These are phyloP conservation scores for Aphelinus certus DNA, from an alignment of 1,140 invertebrate genomes.

Conservation along the genomic window DNA sequence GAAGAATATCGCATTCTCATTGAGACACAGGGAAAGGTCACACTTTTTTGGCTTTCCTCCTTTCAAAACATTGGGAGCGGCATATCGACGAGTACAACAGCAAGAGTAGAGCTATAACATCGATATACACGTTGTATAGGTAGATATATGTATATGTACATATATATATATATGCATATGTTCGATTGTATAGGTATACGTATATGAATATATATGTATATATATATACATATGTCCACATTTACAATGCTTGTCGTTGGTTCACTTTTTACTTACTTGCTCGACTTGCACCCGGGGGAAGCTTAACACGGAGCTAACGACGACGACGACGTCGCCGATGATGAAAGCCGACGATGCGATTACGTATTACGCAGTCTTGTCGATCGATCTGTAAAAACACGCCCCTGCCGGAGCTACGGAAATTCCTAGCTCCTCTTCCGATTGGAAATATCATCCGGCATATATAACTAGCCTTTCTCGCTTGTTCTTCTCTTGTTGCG, in stretches of 20 bases:
- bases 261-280: constrained; percentile 25
- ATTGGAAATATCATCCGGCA: no score
- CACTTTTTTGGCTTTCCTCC: neutral
- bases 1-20: neutral
- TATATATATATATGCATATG: constrained; percentile 19
- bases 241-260: no score
- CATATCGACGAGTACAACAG: constrained; percentile 31
- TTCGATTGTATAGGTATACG: neutral
- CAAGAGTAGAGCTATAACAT: constrained; percentile 35
- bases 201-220: no score
- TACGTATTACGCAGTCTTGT: no score
- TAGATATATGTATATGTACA: neutral
- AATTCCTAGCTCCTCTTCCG: no score
- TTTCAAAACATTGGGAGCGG: constrained; percentile 5
- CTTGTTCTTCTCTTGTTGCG: neutral
- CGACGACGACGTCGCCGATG: neutral
- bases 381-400: no score
- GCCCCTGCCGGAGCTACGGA: no score
- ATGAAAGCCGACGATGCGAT: no score
- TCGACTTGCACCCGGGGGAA: constrained; percentile 4
- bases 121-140: constrained; percentile 9
- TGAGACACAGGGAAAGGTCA: neutral
- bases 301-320: neutral
- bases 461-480: neutral
- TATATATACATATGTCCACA: no score